Evolutionary conservation across 2,888 invertebrate species (phyloP), one percentile per base, ranked within the genome.

Genomic region (Panopea generosa): DNA sequence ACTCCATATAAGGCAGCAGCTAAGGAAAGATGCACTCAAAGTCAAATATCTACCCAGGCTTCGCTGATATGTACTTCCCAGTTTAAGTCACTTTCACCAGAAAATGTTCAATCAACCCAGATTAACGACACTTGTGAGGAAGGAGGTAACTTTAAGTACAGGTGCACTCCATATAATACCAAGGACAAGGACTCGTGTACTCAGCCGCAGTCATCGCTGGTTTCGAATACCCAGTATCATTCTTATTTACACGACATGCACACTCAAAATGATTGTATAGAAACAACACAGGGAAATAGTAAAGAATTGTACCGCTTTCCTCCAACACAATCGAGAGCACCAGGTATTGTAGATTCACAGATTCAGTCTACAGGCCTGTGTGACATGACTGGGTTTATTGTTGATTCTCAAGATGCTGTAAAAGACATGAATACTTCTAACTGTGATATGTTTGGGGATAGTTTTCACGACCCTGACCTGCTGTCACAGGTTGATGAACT

Each of bases 391-490:
- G 80, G 80, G 6, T 20, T 73, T n/a, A 72, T 80, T 49, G 57
- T 80, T 18, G 80, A 80, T 16, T 62, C 73, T 2, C 80, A 78
- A 49, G 63, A 63, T 14, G 47, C 43, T 7, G 53, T 24, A 47
- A 45, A 49, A 14, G 65, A 9, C 38, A 6, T 16, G 4, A 59
- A 72, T 38, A 59, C 53, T 4, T 71, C 72, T 4, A 55, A 45
- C 38, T 61, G 66, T 66, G 80, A 80, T 67, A 70, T 80, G 14
- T 80, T 80, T 55, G 62, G 55, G n/a, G 80, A 80, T 33, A 76
- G 72, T 52, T 60, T 75, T 24, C 47, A 61, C 56, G 63, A 59
- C 49, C 57, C 50, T 47, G 50, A 29, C 24, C 57, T 52, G 18
- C 16, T 57, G 29, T 50, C 57, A 14, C 57, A 62, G 55, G 50